These are phyloP conservation scores for Neodiprion pinetum DNA, from an alignment of 1,140 invertebrate species.

Conservation along the genomic window DNA sequence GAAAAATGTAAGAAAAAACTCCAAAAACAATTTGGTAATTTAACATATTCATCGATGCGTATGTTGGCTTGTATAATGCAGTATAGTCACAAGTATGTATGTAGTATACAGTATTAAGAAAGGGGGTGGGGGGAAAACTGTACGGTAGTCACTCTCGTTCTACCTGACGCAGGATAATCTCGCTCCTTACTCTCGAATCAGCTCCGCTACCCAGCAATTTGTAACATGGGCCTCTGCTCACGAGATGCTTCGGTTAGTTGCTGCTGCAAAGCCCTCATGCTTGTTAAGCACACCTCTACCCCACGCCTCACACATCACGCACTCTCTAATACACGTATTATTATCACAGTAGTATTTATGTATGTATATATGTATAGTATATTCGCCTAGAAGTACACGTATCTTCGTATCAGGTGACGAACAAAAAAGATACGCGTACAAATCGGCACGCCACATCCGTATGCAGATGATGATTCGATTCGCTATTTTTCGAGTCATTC, in stretches of 20 bases:
- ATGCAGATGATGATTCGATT: not conserved
- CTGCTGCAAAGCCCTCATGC: not conserved
- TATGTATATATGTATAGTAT: not conserved
- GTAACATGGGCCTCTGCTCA: too few species aligned
- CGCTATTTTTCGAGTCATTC: too few species aligned
- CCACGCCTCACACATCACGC: not conserved
- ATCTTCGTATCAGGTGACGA: not conserved
- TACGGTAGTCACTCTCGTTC: too few species aligned
- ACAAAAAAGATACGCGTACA: not conserved
- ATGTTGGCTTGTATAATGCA: conserved; percentile 20
- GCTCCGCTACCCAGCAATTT: too few species aligned
- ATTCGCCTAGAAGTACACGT: not conserved
- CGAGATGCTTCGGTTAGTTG: too few species aligned
- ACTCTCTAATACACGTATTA: not conserved
- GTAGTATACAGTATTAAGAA: conserved; percentile 36
- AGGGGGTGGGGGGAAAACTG: conserved; percentile 27
- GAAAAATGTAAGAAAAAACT: not conserved
- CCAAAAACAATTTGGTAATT: not conserved
- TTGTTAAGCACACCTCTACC: not conserved
- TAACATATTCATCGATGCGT: conserved; percentile 18
- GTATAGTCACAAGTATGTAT: conserved; percentile 38
- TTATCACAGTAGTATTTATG: not conserved
- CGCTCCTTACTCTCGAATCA: too few species aligned
- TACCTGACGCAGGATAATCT: too few species aligned
- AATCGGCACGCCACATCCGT: not conserved